Percentiles rank a stretch among this genome's conserved stretches.
These are phyloP conservation scores for Takifugu ocellatus DNA, from an alignment of 2,797 vertebrate genomes.

Conservation along the genomic window DNA sequence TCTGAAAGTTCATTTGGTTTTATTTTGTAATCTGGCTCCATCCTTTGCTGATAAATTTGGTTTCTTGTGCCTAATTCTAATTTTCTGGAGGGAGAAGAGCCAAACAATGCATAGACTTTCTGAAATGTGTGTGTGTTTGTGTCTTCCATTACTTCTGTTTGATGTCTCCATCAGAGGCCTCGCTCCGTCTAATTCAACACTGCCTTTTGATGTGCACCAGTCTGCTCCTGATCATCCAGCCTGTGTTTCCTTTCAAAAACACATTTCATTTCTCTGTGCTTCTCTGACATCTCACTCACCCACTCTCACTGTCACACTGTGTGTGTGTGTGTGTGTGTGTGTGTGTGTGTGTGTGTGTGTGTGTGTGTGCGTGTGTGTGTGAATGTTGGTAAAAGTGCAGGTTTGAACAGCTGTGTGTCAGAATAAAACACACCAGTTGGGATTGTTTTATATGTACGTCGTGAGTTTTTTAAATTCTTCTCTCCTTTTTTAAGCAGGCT, in stretches of 20 bases:
- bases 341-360: conserved; percentile 8
- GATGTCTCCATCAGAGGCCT: conserved; percentile 72
- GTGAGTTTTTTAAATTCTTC: neutral
- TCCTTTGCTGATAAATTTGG: conserved; percentile 26
- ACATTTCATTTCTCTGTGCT: conserved; percentile 69
- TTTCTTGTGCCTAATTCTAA: conserved; percentile 34
- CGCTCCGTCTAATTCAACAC: conserved; percentile 63
- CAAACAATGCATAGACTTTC: conserved; percentile 25
- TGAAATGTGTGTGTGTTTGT: conserved; percentile 33
- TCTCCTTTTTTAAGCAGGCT: neutral
- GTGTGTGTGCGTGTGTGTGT: conserved; percentile 5
- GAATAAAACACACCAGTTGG: conserved; percentile 32
- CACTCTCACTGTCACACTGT: conserved; percentile 51
- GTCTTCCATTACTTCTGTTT: conserved; percentile 71
- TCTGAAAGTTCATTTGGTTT: conserved; percentile 35
- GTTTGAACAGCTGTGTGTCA: conserved; percentile 47
- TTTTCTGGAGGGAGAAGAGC: conserved; percentile 37
- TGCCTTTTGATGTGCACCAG: conserved; percentile 73
- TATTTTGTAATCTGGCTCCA: conserved; percentile 40
- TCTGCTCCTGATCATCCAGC: conserved; percentile 71
- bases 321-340: neutral
- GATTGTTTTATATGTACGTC: conserved; percentile 35
- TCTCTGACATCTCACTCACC: conserved; percentile 49
- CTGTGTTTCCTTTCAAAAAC: conserved; percentile 73
- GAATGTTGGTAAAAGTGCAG: conserved; percentile 3